Evolutionary conservation across 2,888 invertebrate species (phyloP).

Genomic region (Nemapogon koenigi): DNA sequence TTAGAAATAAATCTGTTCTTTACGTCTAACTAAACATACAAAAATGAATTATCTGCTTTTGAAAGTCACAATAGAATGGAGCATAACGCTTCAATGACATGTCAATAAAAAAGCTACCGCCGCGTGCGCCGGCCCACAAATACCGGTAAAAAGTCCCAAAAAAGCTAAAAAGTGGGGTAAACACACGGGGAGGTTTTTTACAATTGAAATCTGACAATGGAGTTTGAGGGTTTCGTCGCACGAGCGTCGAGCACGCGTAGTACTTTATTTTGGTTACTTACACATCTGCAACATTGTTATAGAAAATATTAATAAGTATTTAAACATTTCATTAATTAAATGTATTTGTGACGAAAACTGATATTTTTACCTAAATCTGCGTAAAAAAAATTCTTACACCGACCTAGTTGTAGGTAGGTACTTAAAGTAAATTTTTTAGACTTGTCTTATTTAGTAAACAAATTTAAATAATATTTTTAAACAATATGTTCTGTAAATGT

Average conservation of each 20-base stretch:
- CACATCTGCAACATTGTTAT: constrained; percentile 37
- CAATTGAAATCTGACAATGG: constrained; percentile 31
- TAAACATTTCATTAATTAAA: too few species aligned
- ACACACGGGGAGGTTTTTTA: constrained; percentile 56
- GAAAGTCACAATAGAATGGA: constrained; percentile 38
- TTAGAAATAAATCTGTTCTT: constrained; percentile 11
- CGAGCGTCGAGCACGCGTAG: constrained; percentile 24
- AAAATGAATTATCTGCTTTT: constrained; percentile 47
- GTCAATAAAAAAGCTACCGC: constrained; percentile 37
- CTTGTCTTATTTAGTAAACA: too few species aligned
- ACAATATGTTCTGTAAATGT: too few species aligned
- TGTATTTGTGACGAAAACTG: too few species aligned
- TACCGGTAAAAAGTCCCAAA: constrained; percentile 45
- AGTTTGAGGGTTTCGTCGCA: constrained; percentile 45
- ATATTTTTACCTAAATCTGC: too few species aligned
- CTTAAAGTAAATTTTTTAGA: too few species aligned
- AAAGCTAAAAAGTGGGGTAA: constrained; percentile 63
- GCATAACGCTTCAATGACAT: constrained; percentile 45
- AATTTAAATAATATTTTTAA: too few species aligned
- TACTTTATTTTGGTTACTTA: too few species aligned
- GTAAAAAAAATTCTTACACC: too few species aligned
- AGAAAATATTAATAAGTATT: too few species aligned
- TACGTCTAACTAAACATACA: constrained; percentile 49
- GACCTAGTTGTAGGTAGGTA: too few species aligned
- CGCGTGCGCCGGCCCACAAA: constrained; percentile 54